Conservation (phyloP, 1,140 invertebrate species). For the Metopolophium dirhodum region DNA sequence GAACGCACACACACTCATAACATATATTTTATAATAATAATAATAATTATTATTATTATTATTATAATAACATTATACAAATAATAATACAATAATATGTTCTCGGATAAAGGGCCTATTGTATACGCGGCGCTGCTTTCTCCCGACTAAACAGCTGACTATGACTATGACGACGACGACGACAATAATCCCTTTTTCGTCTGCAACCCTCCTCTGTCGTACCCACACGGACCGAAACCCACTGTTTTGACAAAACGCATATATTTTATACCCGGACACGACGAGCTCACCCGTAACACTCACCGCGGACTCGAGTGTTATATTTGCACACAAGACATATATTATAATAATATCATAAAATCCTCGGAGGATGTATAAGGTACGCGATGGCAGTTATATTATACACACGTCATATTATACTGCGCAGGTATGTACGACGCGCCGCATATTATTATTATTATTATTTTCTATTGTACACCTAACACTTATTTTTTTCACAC, state of each 20-base stretch:
- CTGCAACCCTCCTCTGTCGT: not conserved
- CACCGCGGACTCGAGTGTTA: not conserved
- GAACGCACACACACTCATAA: not conserved
- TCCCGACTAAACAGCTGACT: not conserved
- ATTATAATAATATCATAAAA: not conserved
- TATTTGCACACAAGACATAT: not conserved
- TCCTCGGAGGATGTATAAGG: not conserved
- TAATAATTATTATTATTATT: not conserved
- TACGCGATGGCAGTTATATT: not conserved
- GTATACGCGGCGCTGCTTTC: not conserved
- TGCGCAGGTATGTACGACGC: not conserved
- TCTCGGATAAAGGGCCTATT: not conserved
- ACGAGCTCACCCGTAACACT: not conserved
- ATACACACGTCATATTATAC: not conserved
- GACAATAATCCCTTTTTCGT: not conserved
- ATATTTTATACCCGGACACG: not conserved
- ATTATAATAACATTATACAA: constrained; percentile 6
- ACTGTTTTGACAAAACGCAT: not conserved
- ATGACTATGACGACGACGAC: not conserved
- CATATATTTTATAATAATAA: not conserved
- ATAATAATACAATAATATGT: not conserved
- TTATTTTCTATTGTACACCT: not conserved
- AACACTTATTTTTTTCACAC: not conserved
- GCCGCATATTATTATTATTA: not conserved
- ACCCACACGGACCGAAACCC: not conserved